Percentiles rank a stretch among this genome's conserved stretches.
These are phyloP conservation scores for Philereme transversata DNA, from an alignment of 2,888 invertebrate genomes.

Conservation along the genomic window DNA sequence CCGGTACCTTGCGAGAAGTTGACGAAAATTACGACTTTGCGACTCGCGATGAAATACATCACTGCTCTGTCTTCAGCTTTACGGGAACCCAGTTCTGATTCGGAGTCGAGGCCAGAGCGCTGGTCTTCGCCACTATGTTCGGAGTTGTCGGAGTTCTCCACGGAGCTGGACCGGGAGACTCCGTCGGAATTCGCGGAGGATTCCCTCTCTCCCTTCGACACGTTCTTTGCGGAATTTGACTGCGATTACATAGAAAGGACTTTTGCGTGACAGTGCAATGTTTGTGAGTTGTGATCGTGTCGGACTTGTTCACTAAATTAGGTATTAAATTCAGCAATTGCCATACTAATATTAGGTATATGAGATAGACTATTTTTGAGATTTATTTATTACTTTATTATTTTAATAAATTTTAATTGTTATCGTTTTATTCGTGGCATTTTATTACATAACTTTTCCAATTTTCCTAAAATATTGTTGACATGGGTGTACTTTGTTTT, in stretches of 20 bases:
- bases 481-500: not conserved
- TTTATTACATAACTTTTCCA: constrained; percentile 39
- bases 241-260: constrained; percentile 78
- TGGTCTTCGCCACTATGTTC: constrained; percentile 79
- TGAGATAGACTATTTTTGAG: constrained; percentile 65
- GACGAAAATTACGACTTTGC: constrained; percentile 94
- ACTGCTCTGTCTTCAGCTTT: constrained; percentile 88
- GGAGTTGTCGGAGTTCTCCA: constrained; percentile 80
- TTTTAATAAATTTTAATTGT: constrained; percentile 76
- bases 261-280: constrained; percentile 74
- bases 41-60: constrained; percentile 95
- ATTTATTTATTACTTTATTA: constrained; percentile 63
- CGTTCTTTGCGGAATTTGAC: constrained; percentile 80
- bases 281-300: constrained; percentile 45
- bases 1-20: constrained; percentile 88
- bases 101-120: constrained; percentile 57
- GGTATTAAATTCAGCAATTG: constrained; percentile 67
- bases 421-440: constrained; percentile 61
- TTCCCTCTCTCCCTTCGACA: constrained; percentile 84
- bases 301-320: constrained; percentile 55
- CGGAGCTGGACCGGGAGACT: constrained; percentile 75
- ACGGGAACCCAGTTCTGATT: constrained; percentile 57
- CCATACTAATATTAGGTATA: constrained; percentile 77
- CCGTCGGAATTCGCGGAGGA: constrained; percentile 80
- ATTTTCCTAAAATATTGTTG: not conserved